phyloP scores from a whole-genome alignment of 1,140 invertebrate genomes.

The Daktulosphaira vitifoliae region DNA sequence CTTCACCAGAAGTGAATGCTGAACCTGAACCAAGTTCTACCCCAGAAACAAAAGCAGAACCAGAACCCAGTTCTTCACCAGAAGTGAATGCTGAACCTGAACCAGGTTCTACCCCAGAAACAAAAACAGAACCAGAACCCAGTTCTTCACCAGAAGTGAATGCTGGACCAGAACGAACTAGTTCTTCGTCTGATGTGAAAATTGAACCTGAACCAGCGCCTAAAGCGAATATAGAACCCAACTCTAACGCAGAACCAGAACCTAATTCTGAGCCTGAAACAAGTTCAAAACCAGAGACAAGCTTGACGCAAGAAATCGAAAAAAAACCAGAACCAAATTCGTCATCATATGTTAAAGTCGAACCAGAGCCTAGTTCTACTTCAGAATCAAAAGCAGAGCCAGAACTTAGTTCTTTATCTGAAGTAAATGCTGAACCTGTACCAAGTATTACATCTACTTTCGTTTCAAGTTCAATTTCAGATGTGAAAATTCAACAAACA shows the following conservation, averaged over 20 bases:
- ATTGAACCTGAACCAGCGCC: conserved; percentile 39
- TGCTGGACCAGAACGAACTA: conserved; percentile 40
- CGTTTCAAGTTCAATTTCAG: conserved; percentile 29
- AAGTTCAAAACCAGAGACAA: conserved; percentile 37
- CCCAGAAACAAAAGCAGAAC: conserved; percentile 37
- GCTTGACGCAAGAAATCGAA: conserved; percentile 36
- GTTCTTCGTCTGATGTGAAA: conserved; percentile 39
- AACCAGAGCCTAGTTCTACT: conserved; percentile 40
- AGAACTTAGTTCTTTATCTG: conserved; percentile 40
- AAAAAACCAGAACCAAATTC: conserved; percentile 41
- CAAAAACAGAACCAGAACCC: conserved; percentile 41
- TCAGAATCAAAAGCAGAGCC: conserved; percentile 40
- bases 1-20: conserved; percentile 37
- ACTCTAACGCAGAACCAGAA: conserved; percentile 34
- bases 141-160: conserved; percentile 42
- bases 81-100: conserved; percentile 43
- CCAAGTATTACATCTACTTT: conserved; percentile 6
- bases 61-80: conserved; percentile 39
- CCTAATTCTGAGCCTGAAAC: conserved; percentile 38
- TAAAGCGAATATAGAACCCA: conserved; percentile 21
- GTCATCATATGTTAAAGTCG: conserved; percentile 40
- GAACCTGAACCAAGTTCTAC: conserved; percentile 35
- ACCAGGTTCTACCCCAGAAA: conserved; percentile 39
- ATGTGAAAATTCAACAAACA: conserved; percentile 34
- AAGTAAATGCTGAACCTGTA: conserved; percentile 40